phyloP scores from a whole-genome alignment of 1,140 invertebrate species.

The Drosophila kanapiae region DNA sequence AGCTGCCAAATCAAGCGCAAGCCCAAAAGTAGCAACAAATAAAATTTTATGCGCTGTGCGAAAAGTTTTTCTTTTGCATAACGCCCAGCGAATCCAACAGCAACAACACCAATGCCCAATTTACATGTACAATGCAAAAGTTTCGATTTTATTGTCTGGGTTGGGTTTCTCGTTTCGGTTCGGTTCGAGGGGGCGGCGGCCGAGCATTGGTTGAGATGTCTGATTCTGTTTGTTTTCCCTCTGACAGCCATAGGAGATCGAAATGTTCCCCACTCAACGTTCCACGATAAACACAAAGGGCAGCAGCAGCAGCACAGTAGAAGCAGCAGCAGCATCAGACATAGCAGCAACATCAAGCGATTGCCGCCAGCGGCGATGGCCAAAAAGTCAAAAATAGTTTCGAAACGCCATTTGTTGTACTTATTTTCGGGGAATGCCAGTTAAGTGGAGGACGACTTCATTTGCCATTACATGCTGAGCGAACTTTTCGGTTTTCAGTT shows the following conservation, averaged over 20 bases:
- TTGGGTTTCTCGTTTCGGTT: conserved; percentile 11
- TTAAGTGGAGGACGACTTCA: conserved; percentile 42
- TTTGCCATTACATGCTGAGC: conserved; percentile 36
- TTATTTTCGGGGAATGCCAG: conserved; percentile 58
- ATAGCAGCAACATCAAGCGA: conserved; percentile 36
- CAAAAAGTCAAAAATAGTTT: conserved; percentile 81
- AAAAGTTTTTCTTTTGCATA: conserved; percentile 81
- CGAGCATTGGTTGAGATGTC: conserved; percentile 65
- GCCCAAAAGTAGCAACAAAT: conserved; percentile 83
- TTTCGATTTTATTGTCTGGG: conserved; percentile 82
- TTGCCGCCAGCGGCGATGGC: conserved; percentile 50
- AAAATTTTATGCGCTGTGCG: conserved; percentile 80
- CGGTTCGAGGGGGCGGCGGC: not conserved
- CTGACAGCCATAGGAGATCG: conserved; percentile 70
- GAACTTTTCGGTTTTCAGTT: conserved; percentile 22
- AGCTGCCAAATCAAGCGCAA: conserved; percentile 81
- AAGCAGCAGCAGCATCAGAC: conserved; percentile 26
- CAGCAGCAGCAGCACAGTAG: conserved; percentile 32
- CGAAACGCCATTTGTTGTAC: conserved; percentile 76
- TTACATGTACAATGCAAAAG: conserved; percentile 82
- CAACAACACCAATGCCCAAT: conserved; percentile 62
- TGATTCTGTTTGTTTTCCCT: conserved; percentile 79
- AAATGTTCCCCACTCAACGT: conserved; percentile 23
- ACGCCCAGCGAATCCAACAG: conserved; percentile 55
- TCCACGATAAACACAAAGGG: conserved; percentile 54